A percentile compares a stretch with the other conserved stretches of the same genome.
phyloP scores from a whole-genome alignment of 2,888 invertebrate genomes.

The Griposia aprilina region DNA sequence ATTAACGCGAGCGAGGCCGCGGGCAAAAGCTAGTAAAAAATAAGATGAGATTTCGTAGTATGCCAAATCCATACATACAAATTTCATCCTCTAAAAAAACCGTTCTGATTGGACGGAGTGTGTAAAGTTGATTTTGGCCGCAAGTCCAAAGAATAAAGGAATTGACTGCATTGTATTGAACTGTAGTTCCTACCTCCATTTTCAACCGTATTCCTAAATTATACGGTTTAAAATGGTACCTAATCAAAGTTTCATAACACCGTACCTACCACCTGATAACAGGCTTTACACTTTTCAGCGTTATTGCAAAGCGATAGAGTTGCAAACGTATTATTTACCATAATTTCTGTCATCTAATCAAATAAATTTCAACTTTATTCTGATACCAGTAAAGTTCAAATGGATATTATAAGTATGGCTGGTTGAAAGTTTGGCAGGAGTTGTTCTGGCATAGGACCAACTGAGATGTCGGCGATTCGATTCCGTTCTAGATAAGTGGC shows the following conservation, averaged over 20 bases:
- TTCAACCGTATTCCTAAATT: not conserved
- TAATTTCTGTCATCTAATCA: not conserved
- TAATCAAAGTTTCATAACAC: not conserved
- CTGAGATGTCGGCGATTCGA: constrained; percentile 49
- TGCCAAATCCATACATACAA: constrained; percentile 21
- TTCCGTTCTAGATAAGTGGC: constrained; percentile 57
- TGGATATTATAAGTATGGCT: not conserved
- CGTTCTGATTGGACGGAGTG: constrained; percentile 33
- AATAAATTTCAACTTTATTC: constrained; percentile 6
- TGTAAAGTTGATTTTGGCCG: constrained; percentile 27
- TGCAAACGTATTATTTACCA: constrained; percentile 9
- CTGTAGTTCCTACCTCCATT: not conserved
- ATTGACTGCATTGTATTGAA: constrained; percentile 48
- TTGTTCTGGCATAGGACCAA: constrained; percentile 56
- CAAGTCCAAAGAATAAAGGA: constrained; percentile 18
- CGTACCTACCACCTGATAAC: constrained; percentile 20
- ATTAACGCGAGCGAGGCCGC: too few species aligned
- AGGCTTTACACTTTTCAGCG: constrained; percentile 36
- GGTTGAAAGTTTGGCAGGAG: constrained; percentile 28
- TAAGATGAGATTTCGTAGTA: not conserved
- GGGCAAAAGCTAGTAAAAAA: too few species aligned
- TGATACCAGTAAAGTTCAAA: not conserved
- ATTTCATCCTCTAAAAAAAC: constrained; percentile 13
- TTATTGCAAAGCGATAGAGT: constrained; percentile 35
- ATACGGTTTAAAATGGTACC: constrained; percentile 21